Percentiles rank a stretch among this genome's conserved stretches.
Evolutionary conservation across 2,888 invertebrate species (phyloP).

Genomic region (Cataglyphis albicans): DNA sequence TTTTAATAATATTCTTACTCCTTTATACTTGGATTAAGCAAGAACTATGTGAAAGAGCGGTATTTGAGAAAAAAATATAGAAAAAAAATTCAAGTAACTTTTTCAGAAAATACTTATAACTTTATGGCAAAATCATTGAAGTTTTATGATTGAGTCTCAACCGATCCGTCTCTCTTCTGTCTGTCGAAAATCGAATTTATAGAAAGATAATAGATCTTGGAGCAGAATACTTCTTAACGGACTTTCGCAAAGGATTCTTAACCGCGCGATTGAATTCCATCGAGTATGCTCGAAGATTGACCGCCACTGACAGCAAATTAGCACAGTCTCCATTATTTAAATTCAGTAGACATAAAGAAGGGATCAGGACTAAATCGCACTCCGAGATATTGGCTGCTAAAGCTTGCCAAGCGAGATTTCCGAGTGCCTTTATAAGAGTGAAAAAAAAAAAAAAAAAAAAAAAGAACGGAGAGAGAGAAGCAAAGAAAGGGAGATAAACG

Average conservation of each 20-base stretch:
- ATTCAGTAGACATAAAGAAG: conserved; percentile 80
- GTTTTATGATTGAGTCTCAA: background rate
- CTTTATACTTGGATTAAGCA: background rate
- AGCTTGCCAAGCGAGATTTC: conserved; percentile 66
- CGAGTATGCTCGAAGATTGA: conserved; percentile 60
- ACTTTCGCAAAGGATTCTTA: conserved; percentile 23
- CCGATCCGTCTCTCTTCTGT: conserved; percentile 14
- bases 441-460: conserved; percentile 29
- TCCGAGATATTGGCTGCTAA: conserved; percentile 82
- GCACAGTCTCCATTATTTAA: conserved; percentile 81
- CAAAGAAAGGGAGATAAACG: conserved; percentile 21
- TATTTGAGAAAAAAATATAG: background rate
- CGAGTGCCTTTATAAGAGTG: conserved; percentile 10
- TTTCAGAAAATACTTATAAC: conserved; percentile 16
- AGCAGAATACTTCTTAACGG: conserved; percentile 10
- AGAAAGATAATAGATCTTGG: conserved; percentile 27
- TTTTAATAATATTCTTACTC: background rate
- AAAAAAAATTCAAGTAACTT: conserved; percentile 11
- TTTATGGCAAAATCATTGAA: background rate
- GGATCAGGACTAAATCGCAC: conserved; percentile 82
- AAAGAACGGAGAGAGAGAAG: background rate
- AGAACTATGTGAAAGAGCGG: background rate
- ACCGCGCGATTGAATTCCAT: conserved; percentile 28
- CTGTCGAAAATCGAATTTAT: conserved; percentile 36
- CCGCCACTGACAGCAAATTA: conserved; percentile 77